Base-by-base conservation (phyloP, 2,113 vertebrate genomes). In the Calcarius ornatus region DNA sequence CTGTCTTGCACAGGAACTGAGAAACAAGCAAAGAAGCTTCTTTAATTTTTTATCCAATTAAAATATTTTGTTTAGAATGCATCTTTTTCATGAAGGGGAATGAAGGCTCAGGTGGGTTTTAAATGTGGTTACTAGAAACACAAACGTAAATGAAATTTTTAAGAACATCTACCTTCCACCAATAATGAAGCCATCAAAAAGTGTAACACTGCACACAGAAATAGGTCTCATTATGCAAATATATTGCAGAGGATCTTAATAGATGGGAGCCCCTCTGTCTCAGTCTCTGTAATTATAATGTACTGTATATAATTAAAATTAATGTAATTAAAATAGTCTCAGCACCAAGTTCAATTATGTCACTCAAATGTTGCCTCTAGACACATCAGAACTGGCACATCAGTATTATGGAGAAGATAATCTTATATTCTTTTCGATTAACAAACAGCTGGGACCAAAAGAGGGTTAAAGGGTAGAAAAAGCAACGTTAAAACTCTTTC, bases 261-360 rank as follows among this genome's bases (percentile, higher is more conserved):
- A 89, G 78, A 42, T 56, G 81, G 75, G 45, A 95, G 25, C 35
- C 72, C 87, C 83, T 93, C 92, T 93, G 72, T 94, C 92, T 95
- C 75, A 93, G 76, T 89, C 72, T 94, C 53, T 87, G 61, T 86
- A 93, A 97, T 97, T 96, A 97, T 97, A 97, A 97, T 95, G 81
- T 83, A 77, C 87, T 90, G 61, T 88, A 90, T 96, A 90, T 95
- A 98, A 97, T 98, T 97, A 97, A 95, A 97, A 97, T 94, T 91
- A 97, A 96, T 96, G 86, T 89, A 95, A 97, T 96, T 97, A 94
- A 96, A 97, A 93, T 40, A 88, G 28, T 86, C 81, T 96, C 45
- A 57, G 68, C 37, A 92, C 59, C 38, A 54, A 81, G 82, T 97
- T 97, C 81, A 94, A 88, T 94, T 92, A 94, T 89, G 84, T 95